Base-by-base conservation (phyloP, 2,797 vertebrate species). In the Melanotaenia boesemani region DNA sequence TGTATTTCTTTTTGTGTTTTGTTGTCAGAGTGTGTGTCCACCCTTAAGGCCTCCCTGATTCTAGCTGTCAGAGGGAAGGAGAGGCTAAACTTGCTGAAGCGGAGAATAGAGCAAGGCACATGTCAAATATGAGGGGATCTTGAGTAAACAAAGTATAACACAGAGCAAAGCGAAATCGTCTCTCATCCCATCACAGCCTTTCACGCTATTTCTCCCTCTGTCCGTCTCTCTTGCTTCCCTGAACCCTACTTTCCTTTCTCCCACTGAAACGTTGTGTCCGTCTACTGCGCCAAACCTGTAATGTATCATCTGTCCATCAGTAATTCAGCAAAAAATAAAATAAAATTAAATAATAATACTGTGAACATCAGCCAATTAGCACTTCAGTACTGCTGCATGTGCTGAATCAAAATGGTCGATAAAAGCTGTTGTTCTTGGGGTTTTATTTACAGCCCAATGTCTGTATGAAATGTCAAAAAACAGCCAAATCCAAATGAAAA, bases 121-220 rank as follows among this genome's bases (percentile, higher is more conserved):
- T 92, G 94, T 94, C 92, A 94, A 92, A 94, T 89, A 90, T 86
- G 87, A 90, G 87, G 81, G 86, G 82, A 87, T 91, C 81, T 86
- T 81, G 83, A 92, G 88, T 89, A 94, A 93, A 94, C 88, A 93
- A 93, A 85, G 82, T 91, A 91, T 80, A 92, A 93, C 86, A 91
- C 75, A 75, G 79, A 82, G 85, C 83, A 90, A 90, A 90, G 84
- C 86, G 68, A 89, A 90, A 84, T 88, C 77, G 52, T 69, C 72
- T 88, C 78, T 89, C 84, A 80, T 86, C 82, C 83, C 88, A 81
- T 89, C 86, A 86, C 82, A 56, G 26, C 78, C 73, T 83, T 85
- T 86, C 77, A 76, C 67, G 65, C 84, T 72, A 34, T 81, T 87
- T 84, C 69, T 67, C 55, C 46, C 70, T 70, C 77, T 72, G 24